Conservation (phyloP, 2,113 vertebrate species). For the Gymnarchus niloticus region DNA sequence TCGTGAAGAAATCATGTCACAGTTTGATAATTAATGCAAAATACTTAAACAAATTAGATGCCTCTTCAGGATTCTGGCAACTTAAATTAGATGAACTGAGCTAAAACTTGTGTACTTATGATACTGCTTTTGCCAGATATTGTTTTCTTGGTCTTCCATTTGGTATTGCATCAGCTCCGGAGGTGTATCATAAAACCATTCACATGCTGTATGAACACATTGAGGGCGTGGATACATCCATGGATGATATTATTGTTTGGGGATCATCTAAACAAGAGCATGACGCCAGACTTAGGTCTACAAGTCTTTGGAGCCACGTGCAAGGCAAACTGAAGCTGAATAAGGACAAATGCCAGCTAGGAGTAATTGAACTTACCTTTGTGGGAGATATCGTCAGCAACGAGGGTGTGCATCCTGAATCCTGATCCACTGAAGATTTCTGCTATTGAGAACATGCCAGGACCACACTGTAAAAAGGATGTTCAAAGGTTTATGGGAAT, state of each 20-base stretch:
- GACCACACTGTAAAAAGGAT: not conserved
- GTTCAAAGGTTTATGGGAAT: not conserved
- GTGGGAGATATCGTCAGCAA: slow-evolving; percentile 4
- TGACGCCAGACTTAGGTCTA: not conserved
- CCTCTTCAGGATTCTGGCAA: slow-evolving; percentile 28
- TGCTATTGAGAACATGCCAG: slow-evolving; percentile 1
- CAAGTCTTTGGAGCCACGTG: not conserved
- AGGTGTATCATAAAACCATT: slow-evolving; percentile 38
- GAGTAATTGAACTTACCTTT: slow-evolving; percentile 1
- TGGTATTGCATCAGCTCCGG: too few relatives aligned
- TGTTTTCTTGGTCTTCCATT: too few relatives aligned
- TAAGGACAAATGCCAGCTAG: not conserved
- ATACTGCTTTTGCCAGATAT: slow-evolving; percentile 22
- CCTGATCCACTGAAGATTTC: slow-evolving; percentile 2
- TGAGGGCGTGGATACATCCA: not conserved
- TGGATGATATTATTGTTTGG: not conserved
- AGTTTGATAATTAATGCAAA: slow-evolving; percentile 27
- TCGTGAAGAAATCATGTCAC: slow-evolving; percentile 30
- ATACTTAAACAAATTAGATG: slow-evolving; percentile 29
- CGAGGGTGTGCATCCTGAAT: not conserved
- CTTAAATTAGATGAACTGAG: slow-evolving; percentile 21
- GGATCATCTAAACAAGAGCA: not conserved
- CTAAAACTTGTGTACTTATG: slow-evolving; percentile 25
- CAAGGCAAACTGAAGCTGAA: slow-evolving; percentile 20
- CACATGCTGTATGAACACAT: slow-evolving; percentile 28